A percentile compares a stretch with the other conserved stretches of the same genome.
These are phyloP conservation scores for Peromyscus attwateri DNA, from an alignment of 2,797 vertebrate genomes.

Conservation along the genomic window DNA sequence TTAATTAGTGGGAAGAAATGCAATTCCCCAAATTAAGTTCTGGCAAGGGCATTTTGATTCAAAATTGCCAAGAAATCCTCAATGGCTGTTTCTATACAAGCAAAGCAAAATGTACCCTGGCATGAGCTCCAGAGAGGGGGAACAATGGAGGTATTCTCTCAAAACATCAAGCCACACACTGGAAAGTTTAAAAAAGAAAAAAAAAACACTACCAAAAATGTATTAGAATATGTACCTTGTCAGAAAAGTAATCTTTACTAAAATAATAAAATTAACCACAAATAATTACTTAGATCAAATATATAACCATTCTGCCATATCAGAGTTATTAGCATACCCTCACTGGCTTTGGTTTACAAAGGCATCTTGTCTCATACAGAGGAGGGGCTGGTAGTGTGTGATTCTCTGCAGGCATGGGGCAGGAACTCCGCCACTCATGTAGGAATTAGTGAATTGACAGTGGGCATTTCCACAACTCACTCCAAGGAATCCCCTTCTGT, in stretches of 20 bases:
- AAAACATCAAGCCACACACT: constrained; percentile 62
- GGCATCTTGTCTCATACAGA: neutral
- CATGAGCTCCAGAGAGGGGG: constrained; percentile 33
- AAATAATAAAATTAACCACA: constrained; percentile 52
- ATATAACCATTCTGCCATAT: neutral
- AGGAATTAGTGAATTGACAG: neutral
- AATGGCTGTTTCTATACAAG: constrained; percentile 72
- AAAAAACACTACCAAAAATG: constrained; percentile 38
- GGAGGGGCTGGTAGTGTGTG: neutral
- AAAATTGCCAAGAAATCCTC: constrained; percentile 81
- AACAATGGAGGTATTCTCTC: constrained; percentile 76
- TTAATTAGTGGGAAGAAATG: constrained; percentile 81
- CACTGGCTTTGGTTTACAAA: neutral
- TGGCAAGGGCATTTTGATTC: constrained; percentile 79
- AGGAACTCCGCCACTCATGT: neutral
- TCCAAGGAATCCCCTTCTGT: neutral
- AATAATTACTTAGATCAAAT: neutral
- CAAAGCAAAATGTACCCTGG: constrained; percentile 81
- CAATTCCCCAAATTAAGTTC: constrained; percentile 81
- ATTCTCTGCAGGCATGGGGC: neutral
- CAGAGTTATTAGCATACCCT: neutral
- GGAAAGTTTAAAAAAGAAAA: constrained; percentile 47
- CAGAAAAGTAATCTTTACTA: constrained; percentile 48
- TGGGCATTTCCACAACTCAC: neutral
- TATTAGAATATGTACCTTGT: constrained; percentile 15